phyloP scores from a whole-genome alignment of 2,113 vertebrate genomes.

The Cariama cristata region DNA sequence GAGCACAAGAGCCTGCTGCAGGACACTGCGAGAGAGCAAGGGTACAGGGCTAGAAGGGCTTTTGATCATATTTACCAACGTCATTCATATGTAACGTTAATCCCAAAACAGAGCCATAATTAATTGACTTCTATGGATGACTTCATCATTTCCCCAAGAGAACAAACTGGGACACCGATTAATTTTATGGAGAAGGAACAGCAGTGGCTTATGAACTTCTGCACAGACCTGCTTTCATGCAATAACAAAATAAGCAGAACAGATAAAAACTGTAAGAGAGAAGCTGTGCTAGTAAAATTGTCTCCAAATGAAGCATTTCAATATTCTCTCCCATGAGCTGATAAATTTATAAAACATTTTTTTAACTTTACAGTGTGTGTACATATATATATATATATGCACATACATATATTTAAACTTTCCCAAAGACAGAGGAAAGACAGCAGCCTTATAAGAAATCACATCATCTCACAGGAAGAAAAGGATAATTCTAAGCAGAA shows the following conservation, averaged over 20 bases:
- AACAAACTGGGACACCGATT: neutral
- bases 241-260: neutral
- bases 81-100: neutral
- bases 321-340: neutral
- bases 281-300: neutral
- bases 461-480: neutral
- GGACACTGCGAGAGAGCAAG: neutral
- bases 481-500: neutral
- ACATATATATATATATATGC: neutral
- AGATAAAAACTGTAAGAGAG: neutral
- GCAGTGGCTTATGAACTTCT: neutral
- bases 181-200: neutral
- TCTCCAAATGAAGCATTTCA: neutral
- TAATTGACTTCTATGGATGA: neutral
- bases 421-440: neutral
- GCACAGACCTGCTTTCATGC: neutral
- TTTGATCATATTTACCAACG: neutral
- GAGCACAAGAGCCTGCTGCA: neutral
- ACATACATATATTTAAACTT: neutral
- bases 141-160: neutral
- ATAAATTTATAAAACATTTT: neutral
- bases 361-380: neutral
- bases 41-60: neutral
- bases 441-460: neutral
- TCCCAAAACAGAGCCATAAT: neutral